Conservation (phyloP, 2,113 vertebrate genomes). For the Anolis carolinensis region DNA sequence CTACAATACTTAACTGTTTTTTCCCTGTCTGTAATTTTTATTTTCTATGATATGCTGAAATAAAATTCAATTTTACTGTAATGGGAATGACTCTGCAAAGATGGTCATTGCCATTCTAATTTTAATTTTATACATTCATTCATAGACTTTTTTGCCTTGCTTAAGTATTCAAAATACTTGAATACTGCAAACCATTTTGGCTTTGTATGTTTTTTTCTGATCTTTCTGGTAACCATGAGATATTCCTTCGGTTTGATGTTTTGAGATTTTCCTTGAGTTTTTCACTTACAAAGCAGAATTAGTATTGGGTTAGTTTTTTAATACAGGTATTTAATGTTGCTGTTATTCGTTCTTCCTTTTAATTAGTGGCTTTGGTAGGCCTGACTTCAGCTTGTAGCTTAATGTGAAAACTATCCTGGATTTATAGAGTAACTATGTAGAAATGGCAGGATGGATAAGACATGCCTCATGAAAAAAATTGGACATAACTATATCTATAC, state of each 20-base stretch:
- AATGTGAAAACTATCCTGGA: conserved; percentile 10
- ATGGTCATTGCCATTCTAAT: conserved; percentile 52
- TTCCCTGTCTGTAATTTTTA: not conserved
- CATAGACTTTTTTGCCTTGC: conserved; percentile 49
- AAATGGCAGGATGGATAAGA: conserved; percentile 41
- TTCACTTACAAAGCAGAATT: not conserved
- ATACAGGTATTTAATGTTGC: conserved; percentile 24
- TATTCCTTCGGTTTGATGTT: not conserved
- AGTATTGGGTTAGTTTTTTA: not conserved
- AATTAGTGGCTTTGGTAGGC: conserved; percentile 24
- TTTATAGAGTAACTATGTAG: conserved; percentile 8
- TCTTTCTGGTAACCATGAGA: conserved; percentile 12
- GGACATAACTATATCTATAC: not conserved
- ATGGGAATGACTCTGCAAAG: conserved; percentile 35
- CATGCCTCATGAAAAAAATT: conserved; percentile 49
- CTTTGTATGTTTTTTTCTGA: not conserved
- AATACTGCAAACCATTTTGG: conserved; percentile 11
- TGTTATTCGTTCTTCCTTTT: not conserved
- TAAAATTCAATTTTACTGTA: conserved; percentile 32
- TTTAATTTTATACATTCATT: conserved; percentile 49
- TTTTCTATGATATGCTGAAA: not conserved
- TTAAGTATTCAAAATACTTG: conserved; percentile 45
- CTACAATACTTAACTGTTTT: conserved; percentile 23
- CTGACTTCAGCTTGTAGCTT: conserved; percentile 32
- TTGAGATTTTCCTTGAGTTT: conserved; percentile 5